Percentiles rank a stretch among this genome's conserved stretches.
Conservation (phyloP, 2,113 vertebrate species). For the Theristicus caerulescens region DNA sequence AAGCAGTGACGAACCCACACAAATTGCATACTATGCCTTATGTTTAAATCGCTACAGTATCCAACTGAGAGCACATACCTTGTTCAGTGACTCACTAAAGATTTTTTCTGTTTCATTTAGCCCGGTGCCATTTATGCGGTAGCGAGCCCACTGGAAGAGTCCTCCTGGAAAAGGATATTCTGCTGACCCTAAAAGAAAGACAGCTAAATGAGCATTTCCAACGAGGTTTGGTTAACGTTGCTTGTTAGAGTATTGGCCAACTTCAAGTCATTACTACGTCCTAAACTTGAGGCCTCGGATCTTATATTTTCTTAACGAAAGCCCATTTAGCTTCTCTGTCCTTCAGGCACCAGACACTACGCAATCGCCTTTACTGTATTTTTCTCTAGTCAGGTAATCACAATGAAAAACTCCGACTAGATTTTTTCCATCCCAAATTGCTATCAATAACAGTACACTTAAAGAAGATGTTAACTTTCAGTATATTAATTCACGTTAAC, state of each 20-base stretch:
- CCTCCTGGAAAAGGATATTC: constrained; percentile 69
- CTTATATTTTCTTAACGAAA: neutral
- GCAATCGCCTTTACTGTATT: neutral
- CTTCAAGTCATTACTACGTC: no score
- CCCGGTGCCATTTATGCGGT: constrained; percentile 22
- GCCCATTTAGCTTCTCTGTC: neutral
- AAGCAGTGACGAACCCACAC: neutral
- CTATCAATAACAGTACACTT: neutral
- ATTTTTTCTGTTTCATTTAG: constrained; percentile 55
- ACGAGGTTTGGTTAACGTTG: neutral
- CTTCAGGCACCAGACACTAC: no score
- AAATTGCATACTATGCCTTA: neutral
- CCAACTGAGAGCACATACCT: neutral
- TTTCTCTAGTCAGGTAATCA: neutral
- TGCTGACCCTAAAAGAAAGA: constrained; percentile 56
- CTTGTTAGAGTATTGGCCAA: no score
- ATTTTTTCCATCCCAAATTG: neutral
- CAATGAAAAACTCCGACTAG: neutral
- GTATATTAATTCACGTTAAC: neutral
- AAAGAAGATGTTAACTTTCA: no score
- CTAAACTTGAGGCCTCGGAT: neutral
- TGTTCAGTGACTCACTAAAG: constrained; percentile 68
- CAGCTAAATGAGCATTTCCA: neutral
- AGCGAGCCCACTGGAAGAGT: constrained; percentile 70
- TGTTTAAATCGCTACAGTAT: neutral